Evolutionary conservation across 2,797 vertebrate species (phyloP), one percentile per base, ranked within the genome.

Genomic region (Petrocephalus sullivani): DNA sequence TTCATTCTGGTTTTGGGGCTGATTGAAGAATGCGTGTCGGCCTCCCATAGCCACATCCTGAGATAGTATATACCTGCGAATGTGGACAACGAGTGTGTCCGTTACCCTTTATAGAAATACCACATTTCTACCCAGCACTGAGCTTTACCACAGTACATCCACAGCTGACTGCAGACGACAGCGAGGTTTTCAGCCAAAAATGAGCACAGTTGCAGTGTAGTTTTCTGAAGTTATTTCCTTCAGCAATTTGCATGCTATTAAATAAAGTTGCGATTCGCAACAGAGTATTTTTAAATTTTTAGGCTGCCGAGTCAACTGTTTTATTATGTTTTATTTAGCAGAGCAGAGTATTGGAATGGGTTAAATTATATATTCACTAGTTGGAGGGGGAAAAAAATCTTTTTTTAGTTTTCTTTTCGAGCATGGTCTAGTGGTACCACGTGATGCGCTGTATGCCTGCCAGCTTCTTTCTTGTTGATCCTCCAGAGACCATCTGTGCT

Each of bases 401-500:
- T 95, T 95, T 89, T 94, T 94, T 94, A 94, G 91, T 93, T 95
- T 94, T 89, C 88, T 90, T 94, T 93, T 92, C 94, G 94, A 94
- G 93, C 94, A 93, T 94, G 94, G 94, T 94, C 95, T 95, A 94
- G 91, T 94, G 90, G 90, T 90, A 92, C 92, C 96, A 97, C 93
- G 95, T 97, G 96, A 96, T 85, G 33, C 37, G 88, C 95, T 94
- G 95, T 96, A 96, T 95, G 96, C 96, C 97, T 97, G 97, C 96
- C 97, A 97, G 97, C 96, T 96, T 97, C 97, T 98, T 98, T 98
- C 97, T 97, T 97, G 97, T 97, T 98, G 98, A 98, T 98, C 97
- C 98, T 98, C 98, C 93, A 94, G 98, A 97, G 98, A 98, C 96
- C 97, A 98, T 98, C 97, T 99, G 98, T 96, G 97, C 97, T 98